Evolutionary conservation across 2,888 invertebrate genomes (phyloP), one percentile per base, ranked within the genome.

Genomic region (Panzeria rudis): DNA sequence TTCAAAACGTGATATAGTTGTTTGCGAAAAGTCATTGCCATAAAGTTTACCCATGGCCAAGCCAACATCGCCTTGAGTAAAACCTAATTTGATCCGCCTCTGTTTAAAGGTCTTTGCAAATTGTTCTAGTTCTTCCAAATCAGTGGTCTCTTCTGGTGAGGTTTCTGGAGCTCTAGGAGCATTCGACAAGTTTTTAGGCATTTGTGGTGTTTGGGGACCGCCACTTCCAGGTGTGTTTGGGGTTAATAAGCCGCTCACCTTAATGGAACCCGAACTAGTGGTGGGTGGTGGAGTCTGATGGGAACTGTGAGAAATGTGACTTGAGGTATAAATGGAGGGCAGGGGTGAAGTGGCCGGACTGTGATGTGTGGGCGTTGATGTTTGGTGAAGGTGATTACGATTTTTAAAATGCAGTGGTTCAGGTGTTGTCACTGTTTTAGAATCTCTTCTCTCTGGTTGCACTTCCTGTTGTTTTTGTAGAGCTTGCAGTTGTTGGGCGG

Each of bases 41-140:
- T 99, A 99, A 66, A 99, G 94, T 92, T 98, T 99, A 87, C 99
- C 99, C 98, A 99, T 98, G 73, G 99, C 99, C 80, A 99, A 94
- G 0, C 99, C 99, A 15, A 99, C 99, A 93, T 99, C 99, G 72
- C 99, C 99, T 93, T 99, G 99, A 6, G 99, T 99, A 93, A 99
- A 99, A 71, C 99, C 99, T 89, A 99, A 94, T 93, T 99, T 99
- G 90, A 99, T 99, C 89, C 99, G 94, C 86, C 99, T 94, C 93
- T 99, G 98, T 92, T 99, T 99, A 93, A 99, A 99, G 15, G 97
- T 98, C 93, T 99, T 99, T 72, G 99, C 99, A 93, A 99, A 99
- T 92, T 98, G 98, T 92, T 99, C 99, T 86, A 99, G 94, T 92
- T 99, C 99, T 92, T 99, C 99, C 88, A 99, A 94, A 92, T 99